A percentile compares a stretch with the other conserved stretches of the same genome.
These are phyloP conservation scores for Leucopsar rothschildi DNA, from an alignment of 2,113 vertebrate genomes.

Conservation along the genomic window DNA sequence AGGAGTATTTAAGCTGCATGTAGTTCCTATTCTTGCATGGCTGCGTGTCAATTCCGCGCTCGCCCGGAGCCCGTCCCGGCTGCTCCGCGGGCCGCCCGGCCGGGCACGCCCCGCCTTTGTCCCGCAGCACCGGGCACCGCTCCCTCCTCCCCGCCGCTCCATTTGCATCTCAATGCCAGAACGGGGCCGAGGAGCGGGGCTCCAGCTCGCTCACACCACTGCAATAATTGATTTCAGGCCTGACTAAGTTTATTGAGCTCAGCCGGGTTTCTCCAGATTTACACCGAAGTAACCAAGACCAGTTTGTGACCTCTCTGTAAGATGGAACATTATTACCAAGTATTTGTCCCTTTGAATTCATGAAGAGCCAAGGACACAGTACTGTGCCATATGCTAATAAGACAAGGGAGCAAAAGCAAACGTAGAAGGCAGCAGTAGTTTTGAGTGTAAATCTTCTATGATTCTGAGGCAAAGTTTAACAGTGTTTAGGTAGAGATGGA, in stretches of 20 bases:
- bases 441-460: background rate
- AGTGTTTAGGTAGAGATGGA: background rate
- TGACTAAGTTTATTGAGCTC: background rate
- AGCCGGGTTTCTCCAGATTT: background rate
- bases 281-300: background rate
- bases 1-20: background rate
- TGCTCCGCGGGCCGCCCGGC: background rate
- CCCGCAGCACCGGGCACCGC: background rate
- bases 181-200: background rate
- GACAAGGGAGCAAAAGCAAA: background rate
- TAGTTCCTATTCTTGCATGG: background rate
- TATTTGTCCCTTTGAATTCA: background rate
- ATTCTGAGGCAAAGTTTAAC: background rate
- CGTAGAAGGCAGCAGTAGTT: background rate
- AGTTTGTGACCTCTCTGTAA: background rate
- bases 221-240: conserved; percentile 26
- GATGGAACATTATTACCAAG: background rate
- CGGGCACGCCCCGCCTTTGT: too few species aligned
- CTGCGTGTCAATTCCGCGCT: background rate
- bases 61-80: background rate
- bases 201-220: background rate
- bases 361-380: background rate
- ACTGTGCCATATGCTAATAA: background rate
- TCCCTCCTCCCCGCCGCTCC: accelerated
- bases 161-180: background rate